phyloP scores from a whole-genome alignment of 2,888 invertebrate genomes.

The Acrobasis consociella region DNA sequence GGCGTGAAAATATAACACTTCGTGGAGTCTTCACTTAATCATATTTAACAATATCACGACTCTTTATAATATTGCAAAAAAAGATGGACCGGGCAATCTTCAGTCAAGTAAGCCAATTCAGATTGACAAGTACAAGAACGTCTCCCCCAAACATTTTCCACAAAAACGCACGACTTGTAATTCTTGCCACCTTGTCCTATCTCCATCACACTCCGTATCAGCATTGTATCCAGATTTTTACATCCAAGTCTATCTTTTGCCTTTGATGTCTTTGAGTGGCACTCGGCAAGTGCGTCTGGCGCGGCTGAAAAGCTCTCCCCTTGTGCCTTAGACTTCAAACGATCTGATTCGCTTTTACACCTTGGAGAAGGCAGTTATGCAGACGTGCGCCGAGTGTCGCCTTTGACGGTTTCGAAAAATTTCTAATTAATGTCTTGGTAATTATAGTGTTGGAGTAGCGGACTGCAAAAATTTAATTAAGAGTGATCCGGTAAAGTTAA shows the following conservation, averaged over 20 bases:
- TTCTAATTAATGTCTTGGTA: conserved; percentile 26
- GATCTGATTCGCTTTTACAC: conserved; percentile 64
- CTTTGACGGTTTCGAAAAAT: conserved; percentile 28
- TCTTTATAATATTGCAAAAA: too few relatives aligned
- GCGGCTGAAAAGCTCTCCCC: conserved; percentile 49
- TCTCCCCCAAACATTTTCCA: too few relatives aligned
- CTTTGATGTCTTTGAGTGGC: conserved; percentile 64
- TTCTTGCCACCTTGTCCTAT: conserved; percentile 2
- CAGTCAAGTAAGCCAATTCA: too few relatives aligned
- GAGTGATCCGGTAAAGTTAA: background rate
- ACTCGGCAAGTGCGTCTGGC: conserved; percentile 57
- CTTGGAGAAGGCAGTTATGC: conserved; percentile 46
- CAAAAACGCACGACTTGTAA: too few relatives aligned
- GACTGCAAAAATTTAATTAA: conserved; percentile 4
- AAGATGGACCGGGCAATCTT: too few relatives aligned
- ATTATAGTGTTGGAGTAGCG: conserved; percentile 26
- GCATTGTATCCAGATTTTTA: conserved; percentile 21
- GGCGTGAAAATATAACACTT: too few relatives aligned
- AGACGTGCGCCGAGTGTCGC: conserved; percentile 24
- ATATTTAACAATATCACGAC: too few relatives aligned
- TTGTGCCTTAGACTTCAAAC: conserved; percentile 56
- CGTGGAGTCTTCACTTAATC: too few relatives aligned
- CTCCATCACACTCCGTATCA: background rate
- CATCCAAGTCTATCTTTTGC: conserved; percentile 31
- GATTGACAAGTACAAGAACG: too few relatives aligned